Base-by-base conservation (phyloP, 2,888 invertebrate species). In the Cheilosia variabilis region DNA sequence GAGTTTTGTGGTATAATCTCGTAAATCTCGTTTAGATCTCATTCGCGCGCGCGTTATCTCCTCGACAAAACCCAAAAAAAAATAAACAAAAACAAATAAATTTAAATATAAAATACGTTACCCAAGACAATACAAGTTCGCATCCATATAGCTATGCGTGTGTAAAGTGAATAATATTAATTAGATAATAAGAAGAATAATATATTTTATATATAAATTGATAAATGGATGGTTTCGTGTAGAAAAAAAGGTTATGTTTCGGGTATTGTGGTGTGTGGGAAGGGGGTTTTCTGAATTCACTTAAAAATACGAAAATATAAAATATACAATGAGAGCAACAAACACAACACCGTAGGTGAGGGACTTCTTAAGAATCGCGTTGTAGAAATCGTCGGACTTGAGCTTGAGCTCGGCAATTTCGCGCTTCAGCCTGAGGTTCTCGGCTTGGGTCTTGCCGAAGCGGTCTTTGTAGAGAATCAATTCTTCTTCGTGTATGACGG, bases 401-500 rank as follows among this genome's bases (percentile, higher is more conserved):
- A 88, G 87, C 75, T 89, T 89, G 7, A 92, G 80, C 43, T 89
- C 87, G 15, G 88, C 88, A 53, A 92, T 90, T 88, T 92, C 90
- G 24, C 89, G 89, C 77, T 91, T 91, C 31, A 92, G 83, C 71
- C 89, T 87, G 2, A 91, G 76, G 89, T 92, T 92, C 80, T 90
- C 90, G 9, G 82, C 89, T 79, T 90, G 91, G 13, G 91, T 89
- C 73, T 89, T 82, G 47, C 91, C 91, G 82, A 91, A 89, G 58
- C 90, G 90, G 77, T 92, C 92, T 88, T 92, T 92, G 87, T 91
- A 92, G 45, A 90, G 88, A 57, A 92, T 90, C 5, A 92, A 84
- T 76, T 92, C 92, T 80, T 92, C 92, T 73, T 92, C 92, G 0
- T 89, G 89, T 87, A 91, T 89, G 47, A 91, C 87, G 31, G 89